These are phyloP conservation scores for Zophobas morio DNA, from an alignment of 1,140 invertebrate species.

Conservation along the genomic window DNA sequence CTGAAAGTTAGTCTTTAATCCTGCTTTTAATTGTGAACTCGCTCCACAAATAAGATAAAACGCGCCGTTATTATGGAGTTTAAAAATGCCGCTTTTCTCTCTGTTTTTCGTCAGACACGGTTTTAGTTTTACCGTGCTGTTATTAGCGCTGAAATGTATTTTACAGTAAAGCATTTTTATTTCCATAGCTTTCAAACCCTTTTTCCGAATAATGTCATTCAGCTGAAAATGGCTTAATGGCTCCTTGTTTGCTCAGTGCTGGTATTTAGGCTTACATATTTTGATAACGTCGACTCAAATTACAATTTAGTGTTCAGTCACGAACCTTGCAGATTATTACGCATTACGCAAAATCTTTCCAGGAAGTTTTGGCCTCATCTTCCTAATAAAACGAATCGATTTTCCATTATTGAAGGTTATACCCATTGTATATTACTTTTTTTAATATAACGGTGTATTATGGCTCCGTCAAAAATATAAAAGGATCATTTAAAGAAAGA, in stretches of 20 bases:
- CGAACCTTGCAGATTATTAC: slow-evolving; percentile 16
- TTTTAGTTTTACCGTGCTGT: too few species aligned
- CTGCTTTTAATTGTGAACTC: too few species aligned
- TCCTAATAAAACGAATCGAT: slow-evolving; percentile 15
- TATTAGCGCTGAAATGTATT: too few species aligned
- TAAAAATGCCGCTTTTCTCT: too few species aligned
- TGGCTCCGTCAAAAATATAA: not conserved
- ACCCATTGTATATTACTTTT: not conserved
- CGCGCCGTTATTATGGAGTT: too few species aligned
- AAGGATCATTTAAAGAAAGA: not conserved
- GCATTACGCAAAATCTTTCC: slow-evolving; percentile 15
- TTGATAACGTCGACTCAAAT: slow-evolving; percentile 12
- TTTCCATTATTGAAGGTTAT: slow-evolving; percentile 15
- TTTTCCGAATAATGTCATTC: slow-evolving; percentile 2
- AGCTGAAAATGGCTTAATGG: not conserved
- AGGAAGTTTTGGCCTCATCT: not conserved
- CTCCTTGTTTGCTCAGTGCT: slow-evolving; percentile 2
- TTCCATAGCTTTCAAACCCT: not conserved
- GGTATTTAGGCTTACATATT: slow-evolving; percentile 13
- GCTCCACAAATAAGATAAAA: too few species aligned
- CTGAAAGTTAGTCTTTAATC: too few species aligned
- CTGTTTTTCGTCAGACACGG: too few species aligned
- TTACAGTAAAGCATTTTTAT: not conserved
- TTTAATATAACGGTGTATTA: slow-evolving; percentile 4
- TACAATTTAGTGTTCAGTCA: slow-evolving; percentile 24